Base-by-base conservation (phyloP, 2,888 invertebrate species). In the Achlya flavicornis region DNA sequence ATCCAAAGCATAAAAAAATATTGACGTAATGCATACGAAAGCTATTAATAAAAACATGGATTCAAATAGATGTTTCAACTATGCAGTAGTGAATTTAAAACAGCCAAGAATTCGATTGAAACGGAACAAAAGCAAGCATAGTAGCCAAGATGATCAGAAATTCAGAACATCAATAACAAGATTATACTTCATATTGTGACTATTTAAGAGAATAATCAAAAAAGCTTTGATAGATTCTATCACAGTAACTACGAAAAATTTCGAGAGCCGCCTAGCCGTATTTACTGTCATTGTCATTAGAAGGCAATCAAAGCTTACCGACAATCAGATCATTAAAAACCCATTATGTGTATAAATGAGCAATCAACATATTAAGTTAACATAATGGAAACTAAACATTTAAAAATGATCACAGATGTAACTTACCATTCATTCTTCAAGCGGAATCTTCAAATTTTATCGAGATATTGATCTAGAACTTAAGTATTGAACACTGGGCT, bases 381-480 rank as follows among this genome's bases (percentile, higher is more conserved):
- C 59, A 63, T 59, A 53, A 63, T 53, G 58, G 48, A 59, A 59
- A 12, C 41, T 10, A 63, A 62, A 26, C 41, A 11, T 32, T 26
- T 12, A 41, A 57, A 41, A 38, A 63, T 32, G 19, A 4, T 35
- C 11, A 48, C 16, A 14, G 12, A 48, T 19, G 62, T 64, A 64
- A 72, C 72, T 78, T 67, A 79, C 77, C 74, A 62, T 77, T 71
- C 81, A 82, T 80, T 66, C 66, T 69, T 14, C 43, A 43, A 61
- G 43, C 14, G 62, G 16, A 33, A 3, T 35, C 48, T 63, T 63
- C 38, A 33, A 65, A 58, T 60, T 43, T 57, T 63, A 48, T 62
- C 58, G 48, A 58, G 57, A 57, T 33, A 62, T 48, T 19, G 53
- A 62, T 61, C 11, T 41, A 58, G 61, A 19, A 63, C 57, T 66